phyloP scores from a whole-genome alignment of 2,797 vertebrate species.

The Aselliscus stoliczkanus region DNA sequence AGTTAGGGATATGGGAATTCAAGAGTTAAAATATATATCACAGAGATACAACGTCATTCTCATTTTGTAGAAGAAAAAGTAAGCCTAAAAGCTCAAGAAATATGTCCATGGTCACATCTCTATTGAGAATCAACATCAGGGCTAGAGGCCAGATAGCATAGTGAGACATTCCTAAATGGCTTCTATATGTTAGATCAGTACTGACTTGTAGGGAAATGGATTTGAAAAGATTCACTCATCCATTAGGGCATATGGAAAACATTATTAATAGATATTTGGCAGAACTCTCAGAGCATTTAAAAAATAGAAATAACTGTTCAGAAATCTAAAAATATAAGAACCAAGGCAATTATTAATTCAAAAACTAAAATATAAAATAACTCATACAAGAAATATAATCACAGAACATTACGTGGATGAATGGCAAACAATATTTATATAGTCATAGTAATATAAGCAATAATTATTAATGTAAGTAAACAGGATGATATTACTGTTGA shows the following conservation, averaged over 20 bases:
- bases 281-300: neutral
- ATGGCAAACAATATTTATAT: neutral
- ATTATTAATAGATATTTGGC: neutral
- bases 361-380: neutral
- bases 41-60: neutral
- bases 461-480: neutral
- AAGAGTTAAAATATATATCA: neutral
- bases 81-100: neutral
- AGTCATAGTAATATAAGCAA: neutral
- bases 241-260: neutral
- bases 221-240: neutral
- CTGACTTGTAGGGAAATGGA: neutral
- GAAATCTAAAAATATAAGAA: neutral
- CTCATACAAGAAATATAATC: neutral
- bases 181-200: neutral
- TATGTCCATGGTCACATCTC: neutral
- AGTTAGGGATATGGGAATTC: neutral
- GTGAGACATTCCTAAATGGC: neutral
- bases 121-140: neutral
- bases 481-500: neutral
- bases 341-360: neutral
- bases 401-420: neutral
- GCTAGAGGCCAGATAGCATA: neutral
- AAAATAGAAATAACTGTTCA: neutral
- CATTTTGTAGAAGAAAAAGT: neutral